Evolutionary conservation across 1,140 invertebrate species (phyloP).

Genomic region (Chrysoperla carnea): DNA sequence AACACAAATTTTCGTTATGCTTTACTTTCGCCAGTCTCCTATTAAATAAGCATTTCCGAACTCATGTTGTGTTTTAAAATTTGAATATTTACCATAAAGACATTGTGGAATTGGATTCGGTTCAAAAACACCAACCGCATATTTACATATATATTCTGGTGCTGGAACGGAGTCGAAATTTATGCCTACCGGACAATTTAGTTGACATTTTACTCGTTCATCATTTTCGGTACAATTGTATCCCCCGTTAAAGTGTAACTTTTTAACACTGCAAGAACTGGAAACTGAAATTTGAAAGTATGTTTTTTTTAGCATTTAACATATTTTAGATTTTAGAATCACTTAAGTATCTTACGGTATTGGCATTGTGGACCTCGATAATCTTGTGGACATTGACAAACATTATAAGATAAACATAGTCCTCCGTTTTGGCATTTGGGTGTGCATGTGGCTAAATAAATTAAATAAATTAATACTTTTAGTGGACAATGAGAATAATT

Average conservation of each 20-base stretch:
- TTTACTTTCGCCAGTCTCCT: too few species aligned
- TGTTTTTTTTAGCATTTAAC: not conserved
- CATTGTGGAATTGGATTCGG: constrained; percentile 59
- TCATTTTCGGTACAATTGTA: constrained; percentile 45
- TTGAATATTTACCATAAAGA: constrained; percentile 35
- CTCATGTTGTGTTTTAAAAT: not conserved
- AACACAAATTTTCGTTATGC: too few species aligned
- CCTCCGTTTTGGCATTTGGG: constrained; percentile 62
- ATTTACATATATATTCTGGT: constrained; percentile 45
- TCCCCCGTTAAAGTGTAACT: constrained; percentile 53
- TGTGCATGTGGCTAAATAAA: constrained; percentile 41
- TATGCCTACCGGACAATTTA: constrained; percentile 45
- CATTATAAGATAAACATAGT: constrained; percentile 49
- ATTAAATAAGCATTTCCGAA: too few species aligned
- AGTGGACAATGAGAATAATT: not conserved
- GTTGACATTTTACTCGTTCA: constrained; percentile 37
- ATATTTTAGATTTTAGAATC: constrained; percentile 6
- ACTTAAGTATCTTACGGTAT: constrained; percentile 38
- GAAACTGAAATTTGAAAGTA: constrained; percentile 24
- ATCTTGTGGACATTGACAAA: constrained; percentile 55
- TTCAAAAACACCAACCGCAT: constrained; percentile 42
- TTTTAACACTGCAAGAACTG: constrained; percentile 34
- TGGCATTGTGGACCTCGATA: constrained; percentile 57
- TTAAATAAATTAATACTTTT: constrained; percentile 3
- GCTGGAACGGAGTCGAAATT: constrained; percentile 39